Evolutionary conservation across 2,797 vertebrate species (phyloP), one percentile per base, ranked within the genome.

Genomic region (Peromyscus melanophrys): DNA sequence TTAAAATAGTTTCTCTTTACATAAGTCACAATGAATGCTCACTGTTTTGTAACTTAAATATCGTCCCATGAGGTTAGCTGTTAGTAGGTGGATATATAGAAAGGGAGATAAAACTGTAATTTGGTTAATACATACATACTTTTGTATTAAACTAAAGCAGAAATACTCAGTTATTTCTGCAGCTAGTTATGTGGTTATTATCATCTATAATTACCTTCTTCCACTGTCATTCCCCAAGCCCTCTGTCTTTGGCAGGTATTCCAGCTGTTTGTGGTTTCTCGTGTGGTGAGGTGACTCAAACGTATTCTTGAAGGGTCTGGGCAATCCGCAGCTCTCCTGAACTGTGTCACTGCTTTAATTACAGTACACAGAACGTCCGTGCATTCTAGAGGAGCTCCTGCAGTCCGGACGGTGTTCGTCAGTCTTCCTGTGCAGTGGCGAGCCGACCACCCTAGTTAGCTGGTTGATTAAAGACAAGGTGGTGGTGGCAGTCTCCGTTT

Each of bases 1-100:
- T 94, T 78, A 49, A 34, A n/a, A 90, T 95, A 65, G 61, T 85
- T 96, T 96, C 82, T 78, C 14, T 82, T 87, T 80, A 73, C 67
- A 37, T 52, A 27, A 77, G 76, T 80, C 75, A 78, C 34, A 52
- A 37, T 89, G 77, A 49, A 78, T 55, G 55, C 46, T 78, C 43
- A 52, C 27, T 84, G 61, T 94, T 34, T 86, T 77, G 1, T 95
- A 55, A 94, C 37, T 95, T 93, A 87, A 89, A 69, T 93, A 59
- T 16, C 31, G 40, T 43, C 34, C 21, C 65, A 67, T 11, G 55
- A 76, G 11, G 17, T 95, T 43, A 92, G 31, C 17, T 96, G 49
- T 46, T 95, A 34, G 71, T 87, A 96, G 81, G 46, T 95, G 31
- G 34, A 63, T 88, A 63, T 88, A 3, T 92, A 69, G 69, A 89